phyloP scores from a whole-genome alignment of 1,140 invertebrate species.

The Acromyrmex heyeri region DNA sequence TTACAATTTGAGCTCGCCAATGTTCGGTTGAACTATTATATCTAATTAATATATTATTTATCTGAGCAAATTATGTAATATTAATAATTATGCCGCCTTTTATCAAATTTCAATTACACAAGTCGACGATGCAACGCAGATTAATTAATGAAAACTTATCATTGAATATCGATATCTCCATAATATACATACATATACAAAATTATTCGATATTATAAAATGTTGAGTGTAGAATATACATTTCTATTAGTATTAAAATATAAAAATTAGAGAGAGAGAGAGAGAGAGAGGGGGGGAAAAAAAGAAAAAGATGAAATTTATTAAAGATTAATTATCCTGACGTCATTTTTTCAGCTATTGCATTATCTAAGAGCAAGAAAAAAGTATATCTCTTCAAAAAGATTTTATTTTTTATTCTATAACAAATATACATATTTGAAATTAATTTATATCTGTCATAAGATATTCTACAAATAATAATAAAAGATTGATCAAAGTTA shows the following conservation, averaged over 20 bases:
- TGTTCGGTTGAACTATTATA: slow-evolving; percentile 40
- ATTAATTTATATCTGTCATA: background rate
- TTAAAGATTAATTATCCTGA: background rate
- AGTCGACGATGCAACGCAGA: slow-evolving; percentile 32
- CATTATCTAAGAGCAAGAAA: background rate
- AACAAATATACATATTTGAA: background rate
- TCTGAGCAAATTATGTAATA: slow-evolving; percentile 29
- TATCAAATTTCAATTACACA: slow-evolving; percentile 56
- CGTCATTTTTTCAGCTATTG: background rate
- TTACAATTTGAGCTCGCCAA: slow-evolving; percentile 14
- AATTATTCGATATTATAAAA: slow-evolving; percentile 30
- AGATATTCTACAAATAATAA: background rate
- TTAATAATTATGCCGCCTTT: slow-evolving; percentile 44
- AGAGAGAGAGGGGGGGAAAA: no score
- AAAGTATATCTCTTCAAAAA: background rate
- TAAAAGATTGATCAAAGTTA: slow-evolving; percentile 12
- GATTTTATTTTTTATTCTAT: background rate
- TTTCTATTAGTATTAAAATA: slow-evolving; percentile 3
- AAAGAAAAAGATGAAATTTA: background rate
- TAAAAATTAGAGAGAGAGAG: background rate
- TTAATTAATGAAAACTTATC: slow-evolving; percentile 57
- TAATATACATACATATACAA: background rate
- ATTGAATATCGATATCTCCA: slow-evolving; percentile 18
- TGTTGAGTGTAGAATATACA: background rate
- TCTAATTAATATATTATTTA: slow-evolving; percentile 57